Conservation (phyloP, 2,888 invertebrate species). For the Candidula unifasciata region DNA sequence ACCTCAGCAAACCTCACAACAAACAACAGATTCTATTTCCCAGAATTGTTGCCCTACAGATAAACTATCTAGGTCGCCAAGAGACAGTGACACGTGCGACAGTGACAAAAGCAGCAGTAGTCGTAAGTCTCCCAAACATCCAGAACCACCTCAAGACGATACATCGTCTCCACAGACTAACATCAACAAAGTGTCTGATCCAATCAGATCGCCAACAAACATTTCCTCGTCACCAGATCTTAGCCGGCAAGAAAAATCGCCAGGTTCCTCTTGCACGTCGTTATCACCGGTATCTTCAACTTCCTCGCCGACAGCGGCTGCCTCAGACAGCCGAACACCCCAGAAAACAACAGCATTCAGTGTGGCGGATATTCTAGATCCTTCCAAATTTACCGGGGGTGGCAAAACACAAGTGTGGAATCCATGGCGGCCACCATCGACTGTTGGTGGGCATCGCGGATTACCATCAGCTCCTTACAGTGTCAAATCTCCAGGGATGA, state of each 20-base stretch:
- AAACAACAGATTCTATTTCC: background rate
- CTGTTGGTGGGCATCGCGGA: constrained; percentile 17
- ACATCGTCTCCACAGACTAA: background rate
- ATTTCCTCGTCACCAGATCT: background rate
- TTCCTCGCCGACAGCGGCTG: background rate
- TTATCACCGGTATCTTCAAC: background rate
- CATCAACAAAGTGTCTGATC: background rate
- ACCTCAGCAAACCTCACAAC: constrained; percentile 7
- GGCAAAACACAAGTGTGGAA: constrained; percentile 59
- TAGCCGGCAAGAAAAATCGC: background rate
- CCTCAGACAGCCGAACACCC: background rate
- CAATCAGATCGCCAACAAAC: constrained; percentile 3
- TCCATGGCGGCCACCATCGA: constrained; percentile 57
- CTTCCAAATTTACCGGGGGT: constrained; percentile 68
- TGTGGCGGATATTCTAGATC: constrained; percentile 71
- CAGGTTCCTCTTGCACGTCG: background rate
- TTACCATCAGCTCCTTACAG: constrained; percentile 5
- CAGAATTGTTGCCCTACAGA: constrained; percentile 16
- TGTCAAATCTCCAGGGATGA: constrained; percentile 21
- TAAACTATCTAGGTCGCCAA: background rate
- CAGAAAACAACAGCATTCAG: constrained; percentile 67
- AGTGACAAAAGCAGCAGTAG: background rate
- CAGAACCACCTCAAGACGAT: background rate
- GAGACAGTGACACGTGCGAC: background rate
- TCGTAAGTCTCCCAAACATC: background rate